Evolutionary conservation across 1,140 invertebrate genomes (phyloP).

Genomic region (Marisa cornuarietis): DNA sequence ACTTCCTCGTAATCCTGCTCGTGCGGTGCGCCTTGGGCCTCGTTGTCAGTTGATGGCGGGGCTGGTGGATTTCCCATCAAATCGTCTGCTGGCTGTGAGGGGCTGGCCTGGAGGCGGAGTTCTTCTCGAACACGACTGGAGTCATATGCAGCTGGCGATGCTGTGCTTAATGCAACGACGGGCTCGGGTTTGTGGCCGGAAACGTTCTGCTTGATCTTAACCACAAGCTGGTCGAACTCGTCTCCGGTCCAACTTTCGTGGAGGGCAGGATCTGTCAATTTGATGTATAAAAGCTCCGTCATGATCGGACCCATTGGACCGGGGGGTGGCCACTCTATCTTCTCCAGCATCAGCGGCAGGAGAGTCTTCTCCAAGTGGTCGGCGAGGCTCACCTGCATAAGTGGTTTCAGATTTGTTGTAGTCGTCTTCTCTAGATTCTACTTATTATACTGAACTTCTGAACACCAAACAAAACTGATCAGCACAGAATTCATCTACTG

Average conservation of each 20-base stretch:
- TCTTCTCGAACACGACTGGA: background rate
- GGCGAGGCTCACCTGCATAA: constrained; percentile 35
- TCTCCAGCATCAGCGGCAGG: constrained; percentile 57
- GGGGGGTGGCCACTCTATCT: constrained; percentile 57
- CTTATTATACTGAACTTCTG: no score
- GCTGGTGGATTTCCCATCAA: background rate
- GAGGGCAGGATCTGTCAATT: constrained; percentile 42
- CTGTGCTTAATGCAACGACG: no score
- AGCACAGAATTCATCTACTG: no score
- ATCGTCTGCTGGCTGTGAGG: background rate
- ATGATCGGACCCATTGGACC: constrained; percentile 64
- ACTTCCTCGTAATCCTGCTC: no score
- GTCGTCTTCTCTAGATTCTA: no score
- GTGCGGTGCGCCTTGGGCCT: no score
- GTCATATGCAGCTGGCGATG: no score
- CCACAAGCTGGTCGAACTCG: constrained; percentile 42
- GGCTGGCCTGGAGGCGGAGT: background rate
- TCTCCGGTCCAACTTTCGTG: constrained; percentile 45
- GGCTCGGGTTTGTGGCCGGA: background rate
- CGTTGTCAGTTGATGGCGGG: background rate
- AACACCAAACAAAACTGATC: no score
- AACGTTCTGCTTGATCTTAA: constrained; percentile 38
- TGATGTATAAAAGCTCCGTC: constrained; percentile 54
- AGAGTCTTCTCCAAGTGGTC: constrained; percentile 60
- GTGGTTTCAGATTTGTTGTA: no score